These are phyloP conservation scores for Stenchaetothrips biformis DNA, from an alignment of 2,888 invertebrate genomes.

Conservation along the genomic window DNA sequence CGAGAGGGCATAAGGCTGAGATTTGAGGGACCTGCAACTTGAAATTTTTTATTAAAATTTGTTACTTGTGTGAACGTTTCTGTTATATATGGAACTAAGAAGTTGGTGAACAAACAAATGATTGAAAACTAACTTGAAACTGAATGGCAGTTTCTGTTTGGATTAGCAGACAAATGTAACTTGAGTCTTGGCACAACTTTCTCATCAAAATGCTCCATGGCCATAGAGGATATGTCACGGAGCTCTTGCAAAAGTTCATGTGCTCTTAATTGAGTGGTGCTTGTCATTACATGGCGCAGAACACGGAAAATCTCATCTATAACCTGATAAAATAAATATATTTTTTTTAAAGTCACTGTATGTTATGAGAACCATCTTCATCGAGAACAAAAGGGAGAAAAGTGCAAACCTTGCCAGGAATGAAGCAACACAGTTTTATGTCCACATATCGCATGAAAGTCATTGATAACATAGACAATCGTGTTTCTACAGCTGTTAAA, in stretches of 20 bases:
- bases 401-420: conserved; percentile 76
- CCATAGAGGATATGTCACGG: conserved; percentile 89
- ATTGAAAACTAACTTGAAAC: neutral
- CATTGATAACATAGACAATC: conserved; percentile 88
- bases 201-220: conserved; percentile 93
- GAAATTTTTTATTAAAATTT: neutral
- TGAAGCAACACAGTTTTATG: conserved; percentile 78
- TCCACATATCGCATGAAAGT: conserved; percentile 87
- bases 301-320: conserved; percentile 82
- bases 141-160: conserved; percentile 1
- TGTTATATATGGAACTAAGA: neutral
- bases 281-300: conserved; percentile 57
- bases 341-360: neutral
- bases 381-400: neutral
- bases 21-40: conserved; percentile 21
- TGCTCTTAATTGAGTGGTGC: conserved; percentile 61
- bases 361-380: conserved; percentile 10
- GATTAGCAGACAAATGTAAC: neutral
- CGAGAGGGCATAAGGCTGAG: neutral
- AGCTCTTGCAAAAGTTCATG: conserved; percentile 84
- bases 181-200: conserved; percentile 64
- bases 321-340: conserved; percentile 53
- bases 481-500: conserved; percentile 81
- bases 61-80: no score
- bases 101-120: neutral